Percentiles rank a stretch among this genome's conserved stretches.
Conservation (phyloP, 2,113 vertebrate species). For the Hippopotamus amphibius region DNA sequence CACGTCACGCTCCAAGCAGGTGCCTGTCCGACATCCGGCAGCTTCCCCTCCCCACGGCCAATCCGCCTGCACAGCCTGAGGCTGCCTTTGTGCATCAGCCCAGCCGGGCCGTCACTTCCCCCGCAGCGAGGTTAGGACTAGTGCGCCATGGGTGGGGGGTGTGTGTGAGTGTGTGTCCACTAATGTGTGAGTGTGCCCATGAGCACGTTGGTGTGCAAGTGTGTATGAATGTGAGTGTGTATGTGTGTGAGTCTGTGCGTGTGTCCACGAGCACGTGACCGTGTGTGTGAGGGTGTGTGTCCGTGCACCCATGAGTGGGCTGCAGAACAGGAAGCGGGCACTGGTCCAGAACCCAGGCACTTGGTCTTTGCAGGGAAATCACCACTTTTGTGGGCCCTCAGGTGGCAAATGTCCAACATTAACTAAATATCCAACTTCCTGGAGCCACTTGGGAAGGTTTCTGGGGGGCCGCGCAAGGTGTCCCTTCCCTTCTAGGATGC, state of each 20-base stretch:
- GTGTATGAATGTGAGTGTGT: background rate
- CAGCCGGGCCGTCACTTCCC: rapidly evolving
- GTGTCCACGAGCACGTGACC: background rate
- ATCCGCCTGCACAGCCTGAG: rapidly evolving
- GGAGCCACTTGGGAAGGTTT: background rate
- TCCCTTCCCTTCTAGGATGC: rapidly evolving
- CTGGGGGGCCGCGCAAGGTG: rapidly evolving
- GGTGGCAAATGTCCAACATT: background rate
- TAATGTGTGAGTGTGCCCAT: background rate
- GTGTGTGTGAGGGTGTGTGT: background rate
- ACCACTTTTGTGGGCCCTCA: background rate
- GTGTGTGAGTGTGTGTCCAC: background rate
- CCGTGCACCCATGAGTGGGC: too few relatives aligned
- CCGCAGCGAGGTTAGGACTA: rapidly evolving
- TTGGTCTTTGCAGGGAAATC: background rate
- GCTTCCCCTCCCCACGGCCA: rapidly evolving
- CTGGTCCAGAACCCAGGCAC: background rate
- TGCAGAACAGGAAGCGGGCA: background rate
- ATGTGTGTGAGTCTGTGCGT: background rate
- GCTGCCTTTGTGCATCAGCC: background rate
- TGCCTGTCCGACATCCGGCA: rapidly evolving
- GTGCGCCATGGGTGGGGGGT: too few relatives aligned
- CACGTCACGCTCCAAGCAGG: background rate
- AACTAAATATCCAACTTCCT: background rate
- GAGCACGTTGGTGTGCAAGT: background rate